Evolutionary conservation across 2,113 vertebrate species (phyloP).

Genomic region (Asarcornis scutulata): DNA sequence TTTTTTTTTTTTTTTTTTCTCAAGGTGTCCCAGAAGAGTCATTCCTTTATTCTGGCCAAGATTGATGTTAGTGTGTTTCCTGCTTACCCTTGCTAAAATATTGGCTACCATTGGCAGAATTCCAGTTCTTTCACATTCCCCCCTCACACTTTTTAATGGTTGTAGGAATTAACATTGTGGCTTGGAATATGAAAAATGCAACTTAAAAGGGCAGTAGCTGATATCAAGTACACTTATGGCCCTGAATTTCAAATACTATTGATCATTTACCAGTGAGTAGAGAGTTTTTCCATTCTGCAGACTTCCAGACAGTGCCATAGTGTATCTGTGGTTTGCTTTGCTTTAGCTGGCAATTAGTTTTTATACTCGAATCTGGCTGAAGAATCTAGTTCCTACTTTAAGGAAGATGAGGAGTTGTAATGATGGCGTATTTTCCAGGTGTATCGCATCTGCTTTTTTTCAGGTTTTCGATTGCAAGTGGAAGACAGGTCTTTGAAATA

Average conservation of each 20-base stretch:
- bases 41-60: background rate
- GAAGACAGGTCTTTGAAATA: background rate
- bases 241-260: conserved; percentile 33
- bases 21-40: conserved; percentile 30
- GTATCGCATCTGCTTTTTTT: background rate
- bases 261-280: background rate
- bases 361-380: background rate
- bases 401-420: background rate
- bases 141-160: background rate
- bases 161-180: conserved; percentile 30
- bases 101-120: conserved; percentile 14
- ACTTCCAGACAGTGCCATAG: background rate
- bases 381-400: background rate
- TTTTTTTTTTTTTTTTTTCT: background rate
- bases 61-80: background rate
- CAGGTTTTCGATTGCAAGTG: conserved; percentile 29
- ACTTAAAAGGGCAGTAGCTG: conserved; percentile 6
- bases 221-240: background rate
- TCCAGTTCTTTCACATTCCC: conserved; percentile 35
- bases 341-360: background rate
- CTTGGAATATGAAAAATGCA: conserved; percentile 20
- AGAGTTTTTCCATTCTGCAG: background rate
- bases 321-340: background rate
- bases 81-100: conserved; percentile 42
- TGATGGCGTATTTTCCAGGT: background rate